Base-by-base conservation (phyloP, 2,888 invertebrate species). In the Aporophyla nigra region DNA sequence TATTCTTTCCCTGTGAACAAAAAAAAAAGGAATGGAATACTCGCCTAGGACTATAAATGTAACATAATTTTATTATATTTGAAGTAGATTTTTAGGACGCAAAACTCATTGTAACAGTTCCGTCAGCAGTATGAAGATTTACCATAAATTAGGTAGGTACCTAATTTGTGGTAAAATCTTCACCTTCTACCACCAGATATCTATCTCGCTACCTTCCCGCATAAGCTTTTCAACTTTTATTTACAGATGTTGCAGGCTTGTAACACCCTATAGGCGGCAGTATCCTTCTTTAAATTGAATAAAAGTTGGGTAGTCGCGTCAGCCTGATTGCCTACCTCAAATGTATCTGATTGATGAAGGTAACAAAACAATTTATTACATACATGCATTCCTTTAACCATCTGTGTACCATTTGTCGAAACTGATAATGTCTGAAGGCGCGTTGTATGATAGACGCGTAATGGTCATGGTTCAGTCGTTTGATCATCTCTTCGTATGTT, bases 381-480 rank as follows among this genome's bases (percentile, higher is more conserved):
- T 89, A 96, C 97, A 91, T 92, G 93, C 97, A 97, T 73, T 91
- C 92, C 53, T 88, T 88, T 9, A 97, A 87, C 97, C 97, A 97
- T 76, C 83, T 90, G 1, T 88, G 58, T 10, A 96, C 93, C 84
- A 94, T 95, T 86, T 94, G 92, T 46, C 97, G 91, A 82, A 95
- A 97, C 88, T 96, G 97, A 92, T 97, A 97, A 67, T 97, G 97
- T 79, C 97, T 95, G 89, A 97, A 98, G 73, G 97, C 97, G 79
- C 97, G 96, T 90, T 98, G 98, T 85, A 98, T 98, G 62, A 97
- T 93, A 14, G 97, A 91, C 53, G 97, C 97, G 89, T 96, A 97
- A 84, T 97, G 95, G 54, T 97, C 93, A 78, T 97, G 97, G 85
- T 97, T 97, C 72, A 97, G 94, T 4, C 97, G 95, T 49, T 92